Evolutionary conservation across 2,797 vertebrate species (phyloP).

Genomic region (Alosa sapidissima): DNA sequence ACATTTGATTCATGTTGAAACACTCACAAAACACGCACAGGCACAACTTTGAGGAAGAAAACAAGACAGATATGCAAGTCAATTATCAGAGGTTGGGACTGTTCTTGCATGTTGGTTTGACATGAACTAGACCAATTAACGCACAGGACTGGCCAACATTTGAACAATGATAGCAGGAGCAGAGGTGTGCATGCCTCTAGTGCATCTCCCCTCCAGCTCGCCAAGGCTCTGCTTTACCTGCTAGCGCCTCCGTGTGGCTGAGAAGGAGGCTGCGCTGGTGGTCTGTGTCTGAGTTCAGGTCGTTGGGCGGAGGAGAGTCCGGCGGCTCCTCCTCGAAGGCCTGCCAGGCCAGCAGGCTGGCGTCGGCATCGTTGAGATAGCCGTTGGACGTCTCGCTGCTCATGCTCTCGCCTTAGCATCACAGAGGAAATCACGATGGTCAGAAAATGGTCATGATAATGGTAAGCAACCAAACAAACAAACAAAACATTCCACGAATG

Average conservation of each 20-base stretch:
- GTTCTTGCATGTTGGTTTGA: neutral
- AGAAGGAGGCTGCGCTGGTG: constrained; percentile 84
- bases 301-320: constrained; percentile 80
- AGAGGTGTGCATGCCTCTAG: neutral
- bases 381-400: constrained; percentile 85
- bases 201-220: neutral
- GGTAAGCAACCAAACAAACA: neutral
- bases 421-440: neutral
- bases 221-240: constrained; percentile 76
- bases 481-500: neutral
- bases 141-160: neutral
- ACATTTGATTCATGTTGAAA: neutral
- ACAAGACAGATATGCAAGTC: neutral
- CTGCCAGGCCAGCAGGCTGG: constrained; percentile 78
- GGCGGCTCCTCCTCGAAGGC: constrained; percentile 82
- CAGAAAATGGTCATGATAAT: neutral
- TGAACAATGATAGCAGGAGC: neutral
- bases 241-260: constrained; percentile 85
- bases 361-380: constrained; percentile 82
- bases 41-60: neutral
- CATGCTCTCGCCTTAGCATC: constrained; percentile 83
- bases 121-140: neutral
- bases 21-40: neutral
- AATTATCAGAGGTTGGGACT: neutral
- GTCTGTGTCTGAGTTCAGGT: constrained; percentile 75